Evolutionary conservation across 2,113 vertebrate genomes (phyloP).

Genomic region (Gambusia holbrooki): DNA sequence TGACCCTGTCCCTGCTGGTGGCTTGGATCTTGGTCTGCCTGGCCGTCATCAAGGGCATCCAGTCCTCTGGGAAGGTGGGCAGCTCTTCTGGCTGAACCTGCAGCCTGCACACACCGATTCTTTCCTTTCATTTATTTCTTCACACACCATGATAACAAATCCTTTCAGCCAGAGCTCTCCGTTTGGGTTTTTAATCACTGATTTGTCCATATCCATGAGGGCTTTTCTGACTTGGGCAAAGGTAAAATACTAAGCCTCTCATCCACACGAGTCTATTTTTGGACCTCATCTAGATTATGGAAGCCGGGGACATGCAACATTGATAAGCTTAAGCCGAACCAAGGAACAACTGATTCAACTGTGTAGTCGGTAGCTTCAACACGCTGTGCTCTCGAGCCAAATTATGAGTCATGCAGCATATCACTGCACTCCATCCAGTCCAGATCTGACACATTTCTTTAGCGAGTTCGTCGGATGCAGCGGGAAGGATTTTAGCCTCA

Average conservation of each 20-base stretch:
- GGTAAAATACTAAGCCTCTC: slow-evolving; percentile 34
- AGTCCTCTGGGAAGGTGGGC: slow-evolving; percentile 95
- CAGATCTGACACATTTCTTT: slow-evolving; percentile 39
- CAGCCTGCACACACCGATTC: neutral
- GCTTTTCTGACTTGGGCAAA: slow-evolving; percentile 25
- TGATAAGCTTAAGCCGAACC: slow-evolving; percentile 59
- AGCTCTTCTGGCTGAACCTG: neutral
- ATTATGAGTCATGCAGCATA: slow-evolving; percentile 48
- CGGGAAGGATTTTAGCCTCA: slow-evolving; percentile 31
- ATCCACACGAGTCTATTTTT: slow-evolving; percentile 41
- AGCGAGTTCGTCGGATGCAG: slow-evolving; percentile 26
- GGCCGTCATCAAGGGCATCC: slow-evolving; percentile 97
- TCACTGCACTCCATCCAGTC: slow-evolving; percentile 44
- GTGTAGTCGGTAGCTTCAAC: slow-evolving; percentile 52
- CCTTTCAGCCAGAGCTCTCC: slow-evolving; percentile 14
- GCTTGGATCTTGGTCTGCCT: slow-evolving; percentile 95
- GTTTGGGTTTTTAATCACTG: slow-evolving; percentile 24
- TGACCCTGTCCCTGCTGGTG: slow-evolving; percentile 90
- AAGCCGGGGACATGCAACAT: slow-evolving; percentile 51
- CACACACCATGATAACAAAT: slow-evolving; percentile 11
- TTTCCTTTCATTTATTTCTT: neutral
- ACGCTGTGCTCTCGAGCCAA: slow-evolving; percentile 57
- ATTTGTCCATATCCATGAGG: slow-evolving; percentile 19
- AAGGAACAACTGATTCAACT: slow-evolving; percentile 34
- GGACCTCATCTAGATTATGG: slow-evolving; percentile 56